Percentiles rank a stretch among this genome's conserved stretches.
Conservation (phyloP, 1,140 invertebrate genomes). For the Tyrophagus putrescentiae region DNA sequence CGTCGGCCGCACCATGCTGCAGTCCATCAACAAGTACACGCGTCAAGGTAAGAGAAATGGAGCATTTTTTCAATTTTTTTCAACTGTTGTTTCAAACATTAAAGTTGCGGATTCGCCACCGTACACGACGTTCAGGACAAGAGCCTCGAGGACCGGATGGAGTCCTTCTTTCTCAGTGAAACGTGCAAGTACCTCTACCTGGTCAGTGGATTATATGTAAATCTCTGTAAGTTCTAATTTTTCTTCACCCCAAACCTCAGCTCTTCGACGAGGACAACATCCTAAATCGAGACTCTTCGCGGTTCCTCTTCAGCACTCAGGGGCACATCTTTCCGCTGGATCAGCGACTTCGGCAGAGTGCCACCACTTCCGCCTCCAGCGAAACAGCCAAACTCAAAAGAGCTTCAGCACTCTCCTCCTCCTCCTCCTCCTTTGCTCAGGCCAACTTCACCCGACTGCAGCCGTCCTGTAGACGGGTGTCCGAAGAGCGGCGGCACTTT, state of each 20-base stretch:
- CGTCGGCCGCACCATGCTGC: slow-evolving; percentile 48
- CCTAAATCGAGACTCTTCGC: slow-evolving; percentile 42
- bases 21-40: slow-evolving; percentile 44
- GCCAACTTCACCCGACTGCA: slow-evolving; percentile 5
- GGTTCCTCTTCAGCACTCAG: slow-evolving; percentile 51
- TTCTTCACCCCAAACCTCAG: slow-evolving; percentile 34
- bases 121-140: slow-evolving; percentile 72
- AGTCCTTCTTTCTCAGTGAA: slow-evolving; percentile 94
- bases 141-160: slow-evolving; percentile 91
- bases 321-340: slow-evolving; percentile 49
- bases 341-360: slow-evolving; percentile 35
- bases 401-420: neutral
- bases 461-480: slow-evolving; percentile 38
- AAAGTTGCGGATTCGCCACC: slow-evolving; percentile 50
- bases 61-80: slow-evolving; percentile 15
- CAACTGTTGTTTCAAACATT: slow-evolving; percentile 15
- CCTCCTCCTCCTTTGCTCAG: neutral
- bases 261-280: slow-evolving; percentile 51
- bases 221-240: neutral
- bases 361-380: too few species aligned
- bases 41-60: slow-evolving; percentile 35
- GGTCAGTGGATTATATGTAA: slow-evolving; percentile 34
- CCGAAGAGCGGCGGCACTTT: slow-evolving; percentile 37
- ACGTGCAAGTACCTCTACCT: slow-evolving; percentile 94
- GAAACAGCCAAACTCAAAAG: neutral